Evolutionary conservation across 2,888 invertebrate genomes (phyloP).

Genomic region (Stenoptilia bipunctidactyla): DNA sequence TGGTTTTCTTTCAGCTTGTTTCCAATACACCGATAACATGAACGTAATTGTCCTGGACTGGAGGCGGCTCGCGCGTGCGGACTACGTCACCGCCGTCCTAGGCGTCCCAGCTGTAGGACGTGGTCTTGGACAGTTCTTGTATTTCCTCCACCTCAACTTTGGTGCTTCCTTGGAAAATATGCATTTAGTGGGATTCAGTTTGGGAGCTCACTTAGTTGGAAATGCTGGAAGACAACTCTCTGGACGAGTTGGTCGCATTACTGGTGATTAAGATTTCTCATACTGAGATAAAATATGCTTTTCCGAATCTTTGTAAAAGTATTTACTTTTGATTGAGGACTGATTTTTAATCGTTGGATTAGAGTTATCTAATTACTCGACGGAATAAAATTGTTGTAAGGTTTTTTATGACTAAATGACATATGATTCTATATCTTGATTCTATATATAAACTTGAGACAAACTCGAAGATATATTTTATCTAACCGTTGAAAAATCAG

Average conservation of each 20-base stretch:
- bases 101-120: slow-evolving; percentile 35
- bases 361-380: too few species aligned
- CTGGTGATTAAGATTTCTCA: slow-evolving; percentile 28
- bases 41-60: slow-evolving; percentile 45
- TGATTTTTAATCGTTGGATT: too few species aligned
- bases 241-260: slow-evolving; percentile 32
- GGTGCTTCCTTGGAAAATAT: slow-evolving; percentile 26
- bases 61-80: slow-evolving; percentile 25
- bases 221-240: slow-evolving; percentile 33
- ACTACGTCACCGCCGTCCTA: slow-evolving; percentile 28
- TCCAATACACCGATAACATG: slow-evolving; percentile 26
- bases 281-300: too few species aligned
- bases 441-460: too few species aligned
- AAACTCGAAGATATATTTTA: too few species aligned
- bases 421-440: too few species aligned
- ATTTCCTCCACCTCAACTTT: slow-evolving; percentile 25
- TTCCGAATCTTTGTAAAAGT: too few species aligned
- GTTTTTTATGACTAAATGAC: too few species aligned
- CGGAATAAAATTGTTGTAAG: too few species aligned
- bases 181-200: slow-evolving; percentile 49
- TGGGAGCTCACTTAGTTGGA: slow-evolving; percentile 48
- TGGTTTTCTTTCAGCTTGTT: slow-evolving; percentile 26
- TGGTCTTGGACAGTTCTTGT: slow-evolving; percentile 38
- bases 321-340: too few species aligned
- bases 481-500: too few species aligned